Percentiles rank a stretch among this genome's conserved stretches.
Evolutionary conservation across 2,113 vertebrate genomes (phyloP).

Genomic region (Alectura lathami): DNA sequence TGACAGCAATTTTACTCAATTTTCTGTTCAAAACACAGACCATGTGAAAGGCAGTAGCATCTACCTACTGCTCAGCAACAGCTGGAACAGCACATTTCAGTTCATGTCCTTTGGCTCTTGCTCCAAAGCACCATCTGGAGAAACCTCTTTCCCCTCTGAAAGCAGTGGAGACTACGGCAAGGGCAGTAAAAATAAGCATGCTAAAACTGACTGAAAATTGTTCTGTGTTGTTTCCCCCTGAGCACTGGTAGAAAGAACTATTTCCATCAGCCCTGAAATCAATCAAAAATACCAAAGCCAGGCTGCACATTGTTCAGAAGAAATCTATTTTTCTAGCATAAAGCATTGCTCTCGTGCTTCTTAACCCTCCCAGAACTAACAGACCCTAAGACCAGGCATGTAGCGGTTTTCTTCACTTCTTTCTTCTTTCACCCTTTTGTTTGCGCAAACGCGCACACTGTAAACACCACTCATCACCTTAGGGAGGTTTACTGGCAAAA

Average conservation of each 20-base stretch:
- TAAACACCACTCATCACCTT: too few species aligned
- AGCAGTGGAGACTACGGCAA: constrained; percentile 12
- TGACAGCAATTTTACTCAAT: background rate
- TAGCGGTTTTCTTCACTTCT: background rate
- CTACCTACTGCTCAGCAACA: background rate
- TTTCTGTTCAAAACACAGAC: background rate
- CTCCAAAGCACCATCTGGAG: constrained; percentile 63
- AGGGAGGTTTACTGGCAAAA: background rate
- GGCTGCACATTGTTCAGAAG: background rate
- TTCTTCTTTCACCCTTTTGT: background rate
- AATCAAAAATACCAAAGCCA: background rate
- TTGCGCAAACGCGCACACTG: background rate
- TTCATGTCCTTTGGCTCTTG: constrained; percentile 56
- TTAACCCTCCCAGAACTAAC: too few species aligned
- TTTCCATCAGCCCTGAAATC: constrained; percentile 4
- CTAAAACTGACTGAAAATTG: constrained; percentile 7
- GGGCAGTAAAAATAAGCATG: constrained; percentile 23
- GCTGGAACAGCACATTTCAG: constrained; percentile 38
- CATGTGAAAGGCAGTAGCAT: constrained; percentile 6
- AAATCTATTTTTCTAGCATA: background rate
- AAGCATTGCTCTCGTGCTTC: background rate
- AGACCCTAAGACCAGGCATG: background rate
- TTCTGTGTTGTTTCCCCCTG: background rate
- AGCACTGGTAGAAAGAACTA: background rate
- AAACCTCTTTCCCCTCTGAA: constrained; percentile 21